Evolutionary conservation across 1,140 invertebrate genomes (phyloP), one percentile per base, ranked within the genome.

Genomic region (Macrobrachium nipponense): DNA sequence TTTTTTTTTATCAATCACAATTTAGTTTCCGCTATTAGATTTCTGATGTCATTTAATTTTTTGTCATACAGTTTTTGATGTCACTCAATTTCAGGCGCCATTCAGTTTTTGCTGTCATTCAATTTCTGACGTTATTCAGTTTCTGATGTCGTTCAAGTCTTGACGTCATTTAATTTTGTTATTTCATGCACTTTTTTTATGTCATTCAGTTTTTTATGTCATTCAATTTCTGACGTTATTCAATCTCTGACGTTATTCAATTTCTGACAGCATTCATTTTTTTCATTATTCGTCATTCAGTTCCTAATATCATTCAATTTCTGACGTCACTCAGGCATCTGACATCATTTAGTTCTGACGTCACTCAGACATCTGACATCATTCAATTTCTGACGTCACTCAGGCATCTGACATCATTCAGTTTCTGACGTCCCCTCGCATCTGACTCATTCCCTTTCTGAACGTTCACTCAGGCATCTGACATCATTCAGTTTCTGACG

Each of bases 351-450:
- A n/a, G 2, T 73, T 59, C 12, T n/a, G n/a, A n/a, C n/a, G n/a
- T n/a, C n/a, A n/a, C n/a, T n/a, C n/a, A n/a, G n/a, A n/a, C n/a
- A n/a, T n/a, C 18, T 59, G 23, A 78, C 75, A 4, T n/a, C 36
- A 51, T n/a, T 18, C 23, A 17, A 43, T 58, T 78, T 78, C 75
- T 78, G 70, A 17, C 51, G 27, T 36, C n/a, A n/a, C n/a, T n/a
- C n/a, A n/a, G n/a, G n/a, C n/a, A n/a, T 64, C 36, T 17, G 59
- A 36, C 15, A 8, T 62, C 60, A 14, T 6, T 6, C 27, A n/a
- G 2, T 73, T n/a, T n/a, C n/a, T n/a, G n/a, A n/a, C n/a, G n/a
- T n/a, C n/a, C n/a, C n/a, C n/a, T n/a, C n/a, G n/a, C n/a, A n/a
- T n/a, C n/a, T n/a, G n/a, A n/a, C n/a, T n/a, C n/a, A n/a, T n/a